Base-by-base conservation (phyloP, 2,888 invertebrate genomes). In the Strigamia transsilvanica region DNA sequence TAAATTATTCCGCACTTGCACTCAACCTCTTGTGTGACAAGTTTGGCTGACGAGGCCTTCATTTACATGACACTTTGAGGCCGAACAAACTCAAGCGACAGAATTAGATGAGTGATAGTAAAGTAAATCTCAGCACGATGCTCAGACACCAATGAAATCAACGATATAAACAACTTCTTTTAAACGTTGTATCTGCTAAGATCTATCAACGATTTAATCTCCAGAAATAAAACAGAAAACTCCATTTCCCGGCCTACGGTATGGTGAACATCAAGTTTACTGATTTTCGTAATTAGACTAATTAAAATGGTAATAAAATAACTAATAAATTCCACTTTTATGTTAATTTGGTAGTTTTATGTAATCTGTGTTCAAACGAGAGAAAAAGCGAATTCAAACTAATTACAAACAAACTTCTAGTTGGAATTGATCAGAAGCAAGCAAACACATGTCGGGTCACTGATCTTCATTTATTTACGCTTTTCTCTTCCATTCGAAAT, bases 41-140 rank as follows among this genome's bases (percentile, higher is more conserved):
- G 73, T 32, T 73, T 32, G 73, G 73, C 32, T 32, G 73, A 73
- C 73, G 73, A 73, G 73, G 15, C 73, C 73, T 73, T 73, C 73
- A 73, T 73, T 73, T 73, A 73, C 73, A 73, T 73, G 73, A 73
- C 73, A 73, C 32, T 73, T 73, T 27, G 73, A 73, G 73, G 32
- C 12, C 13, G 73, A 73, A 73, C 73, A 73, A 56, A n/a, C 73
- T 73, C 73, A 12, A 15, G 12, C 73, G 23, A 73, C 73, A 73
- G 27, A 73, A 73, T 73, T 73, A 73, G 32, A 15, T n/a, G 73
- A 32, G 32, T 27, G 15, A 10, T 2, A 27, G 32, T 12, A 73
- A 61, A 73, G 73, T 4, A 73, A 73, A 73, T 73, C 73, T 32
- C 73, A 32, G 73, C 73, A 27, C 18, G 73, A 27, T 9, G 32